Base-by-base conservation (phyloP, 2,113 vertebrate genomes). In the Eretmochelys imbricata region DNA sequence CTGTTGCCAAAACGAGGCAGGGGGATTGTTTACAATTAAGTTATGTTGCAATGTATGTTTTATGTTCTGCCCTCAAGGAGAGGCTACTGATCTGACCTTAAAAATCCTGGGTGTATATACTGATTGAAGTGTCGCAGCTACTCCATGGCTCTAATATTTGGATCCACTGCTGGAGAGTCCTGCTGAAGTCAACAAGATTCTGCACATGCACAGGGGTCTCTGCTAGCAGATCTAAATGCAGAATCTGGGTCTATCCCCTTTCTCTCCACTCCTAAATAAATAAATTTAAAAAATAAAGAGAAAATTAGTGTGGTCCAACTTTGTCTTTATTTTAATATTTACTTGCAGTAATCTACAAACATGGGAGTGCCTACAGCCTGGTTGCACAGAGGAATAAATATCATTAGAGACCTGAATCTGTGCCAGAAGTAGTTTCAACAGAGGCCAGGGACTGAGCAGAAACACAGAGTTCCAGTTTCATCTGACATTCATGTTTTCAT, bases 71-170 rank as follows among this genome's bases (percentile, higher is more conserved):
- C 2, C 1, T 88, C 75, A 17, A 89, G 57, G 80, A 46, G 14
- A 38, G 2, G 17, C 22, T 42, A 10, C 16, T 75, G 22, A 75
- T 75, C 22, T 75, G 69, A 75, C n/a, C 69, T 75, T 12, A 1
- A 38, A 10, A 59, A 59, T 19, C 1, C 42, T 0, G 0, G 48
- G 31, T 78, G 0, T 62, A 85, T 78, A 86, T 62, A 49, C 24
- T 62, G 38, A 55, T 35, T 53, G 11, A 42, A 91, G 3, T 3
- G 2, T 76, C 86, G 12, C 11, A 35, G 4, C 59, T 69, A 79
- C 5, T 11, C 31, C 65, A 48, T n/a, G 12, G 22, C 9, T 5
- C 16, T 88, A 79, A 91, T 90, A 89, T 35, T 87, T 89, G 4
- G 59, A 82, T 16, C 80, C 78, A 4, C 4, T 85, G 46, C 27